phyloP scores from a whole-genome alignment of 1,140 invertebrate species.

The Nylanderia fulva region DNA sequence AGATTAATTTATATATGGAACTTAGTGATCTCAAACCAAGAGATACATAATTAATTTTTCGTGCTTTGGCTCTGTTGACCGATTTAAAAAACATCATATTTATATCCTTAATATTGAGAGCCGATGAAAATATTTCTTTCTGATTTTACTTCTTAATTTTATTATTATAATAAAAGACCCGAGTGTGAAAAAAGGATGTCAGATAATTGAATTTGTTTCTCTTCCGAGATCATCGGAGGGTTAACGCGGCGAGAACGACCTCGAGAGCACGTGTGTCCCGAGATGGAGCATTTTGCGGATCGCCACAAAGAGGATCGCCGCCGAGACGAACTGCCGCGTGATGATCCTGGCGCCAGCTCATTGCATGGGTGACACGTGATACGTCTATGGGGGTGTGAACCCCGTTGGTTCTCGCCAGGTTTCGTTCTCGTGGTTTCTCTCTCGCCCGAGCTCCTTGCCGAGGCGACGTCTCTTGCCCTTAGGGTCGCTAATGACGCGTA shows the following conservation, averaged over 20 bases:
- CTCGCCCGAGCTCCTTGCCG: background rate
- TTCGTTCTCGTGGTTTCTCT: slow-evolving; percentile 16
- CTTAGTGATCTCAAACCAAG: too few species aligned
- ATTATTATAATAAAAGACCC: too few species aligned
- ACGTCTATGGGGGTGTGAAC: slow-evolving; percentile 83
- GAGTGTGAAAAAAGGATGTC: background rate
- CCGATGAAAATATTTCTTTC: too few species aligned
- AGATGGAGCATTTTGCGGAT: slow-evolving; percentile 72
- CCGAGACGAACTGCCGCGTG: slow-evolving; percentile 65
- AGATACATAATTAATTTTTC: too few species aligned
- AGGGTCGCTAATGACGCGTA: slow-evolving; percentile 81
- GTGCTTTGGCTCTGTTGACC: too few species aligned
- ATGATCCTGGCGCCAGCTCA: slow-evolving; percentile 83
- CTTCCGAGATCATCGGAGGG: background rate
- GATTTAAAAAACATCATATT: too few species aligned
- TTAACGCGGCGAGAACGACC: slow-evolving; percentile 38
- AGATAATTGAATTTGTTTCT: background rate
- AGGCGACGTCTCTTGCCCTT: slow-evolving; percentile 40
- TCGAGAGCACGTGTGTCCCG: slow-evolving; percentile 51
- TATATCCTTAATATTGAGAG: too few species aligned
- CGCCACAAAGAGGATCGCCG: slow-evolving; percentile 73
- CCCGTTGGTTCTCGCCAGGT: slow-evolving; percentile 59
- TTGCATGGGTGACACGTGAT: slow-evolving; percentile 83
- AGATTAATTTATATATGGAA: too few species aligned
- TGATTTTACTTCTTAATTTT: too few species aligned